phyloP scores from a whole-genome alignment of 2,797 vertebrate genomes.

The Carduelis carduelis region DNA sequence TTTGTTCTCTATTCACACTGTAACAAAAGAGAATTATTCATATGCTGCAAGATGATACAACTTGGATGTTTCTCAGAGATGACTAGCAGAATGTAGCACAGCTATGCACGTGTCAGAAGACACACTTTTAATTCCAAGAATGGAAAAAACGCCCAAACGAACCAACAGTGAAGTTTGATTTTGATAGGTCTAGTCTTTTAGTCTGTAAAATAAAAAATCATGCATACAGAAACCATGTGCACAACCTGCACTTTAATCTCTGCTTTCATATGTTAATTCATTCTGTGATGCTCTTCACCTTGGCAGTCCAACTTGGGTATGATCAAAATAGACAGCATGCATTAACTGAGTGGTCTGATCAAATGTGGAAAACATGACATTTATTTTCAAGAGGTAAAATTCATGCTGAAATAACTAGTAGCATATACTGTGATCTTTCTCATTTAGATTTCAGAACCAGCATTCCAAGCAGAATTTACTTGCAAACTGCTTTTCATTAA shows the following conservation, averaged over 20 bases:
- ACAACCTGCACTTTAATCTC: not conserved
- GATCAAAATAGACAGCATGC: not conserved
- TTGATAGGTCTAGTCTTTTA: not conserved
- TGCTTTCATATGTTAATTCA: slow-evolving; percentile 12
- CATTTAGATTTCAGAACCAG: not conserved
- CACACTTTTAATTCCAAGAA: not conserved
- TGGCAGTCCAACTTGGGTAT: not conserved
- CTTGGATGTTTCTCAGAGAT: not conserved
- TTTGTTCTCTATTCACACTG: not conserved
- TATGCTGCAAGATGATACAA: not conserved
- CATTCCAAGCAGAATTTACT: not conserved
- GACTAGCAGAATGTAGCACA: not conserved
- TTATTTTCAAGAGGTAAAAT: not conserved
- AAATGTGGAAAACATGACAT: not conserved
- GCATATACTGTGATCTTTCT: not conserved
- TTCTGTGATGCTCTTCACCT: not conserved
- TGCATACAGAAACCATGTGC: not conserved
- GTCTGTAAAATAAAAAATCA: not conserved
- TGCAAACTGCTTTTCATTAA: slow-evolving; percentile 9
- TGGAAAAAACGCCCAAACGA: rapidly evolving
- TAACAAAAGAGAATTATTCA: slow-evolving; percentile 22
- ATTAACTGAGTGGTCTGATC: slow-evolving; percentile 14
- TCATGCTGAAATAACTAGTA: not conserved
- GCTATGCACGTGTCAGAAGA: not conserved
- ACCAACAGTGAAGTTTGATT: not conserved